Base-by-base conservation (phyloP, 2,113 vertebrate species). In the Microtus ochrogaster region DNA sequence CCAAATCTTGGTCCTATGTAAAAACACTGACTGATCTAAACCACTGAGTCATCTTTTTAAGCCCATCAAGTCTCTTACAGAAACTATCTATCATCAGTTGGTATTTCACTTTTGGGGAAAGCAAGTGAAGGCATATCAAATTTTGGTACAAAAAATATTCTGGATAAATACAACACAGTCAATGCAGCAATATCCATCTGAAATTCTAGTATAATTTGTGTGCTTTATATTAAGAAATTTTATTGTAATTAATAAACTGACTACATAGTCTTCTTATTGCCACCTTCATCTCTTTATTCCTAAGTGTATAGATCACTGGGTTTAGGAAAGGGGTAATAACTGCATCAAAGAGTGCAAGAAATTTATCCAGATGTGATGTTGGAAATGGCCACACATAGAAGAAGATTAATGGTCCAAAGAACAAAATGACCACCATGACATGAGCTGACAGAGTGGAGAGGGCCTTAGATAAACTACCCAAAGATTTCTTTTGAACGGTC, bases 271-370 rank as follows among this genome's bases (percentile, higher is more conserved):
- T 94, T 81, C 16, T 96, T 41, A 96, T 95, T 65, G 93, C 95
- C 16, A 70, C 55, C 47, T 95, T 97, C 91, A 96, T 97, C 11
- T 97, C 96, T 93, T 96, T 96, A 79, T 96, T 97, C 41, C 93
- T 95, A 49, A 97, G 92, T 41, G 91, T 94, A 3, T 97, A 97
- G 36, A 97, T 95, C 3, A 92, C 39, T 26, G 95, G 89, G 47
- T 97, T 97, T 87, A 97, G 89, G 74, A 97, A 94, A n/a, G 95
- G 89, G 55, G 91, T 97, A 44, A 97, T 52, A 55, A 97, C 41
- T 74, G 36, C 74, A 92, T 97, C 95, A 92, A 96, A 96, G 14
- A 97, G 58, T 33, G 85, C 91, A 90, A 97, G 91, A 14, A 97
- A 97, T 47, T 97, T 96, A 83, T 97, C 91, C 55, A 96, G 13